Conservation (phyloP, 2,888 invertebrate genomes). For the Caenorhabditis uteleia region DNA sequence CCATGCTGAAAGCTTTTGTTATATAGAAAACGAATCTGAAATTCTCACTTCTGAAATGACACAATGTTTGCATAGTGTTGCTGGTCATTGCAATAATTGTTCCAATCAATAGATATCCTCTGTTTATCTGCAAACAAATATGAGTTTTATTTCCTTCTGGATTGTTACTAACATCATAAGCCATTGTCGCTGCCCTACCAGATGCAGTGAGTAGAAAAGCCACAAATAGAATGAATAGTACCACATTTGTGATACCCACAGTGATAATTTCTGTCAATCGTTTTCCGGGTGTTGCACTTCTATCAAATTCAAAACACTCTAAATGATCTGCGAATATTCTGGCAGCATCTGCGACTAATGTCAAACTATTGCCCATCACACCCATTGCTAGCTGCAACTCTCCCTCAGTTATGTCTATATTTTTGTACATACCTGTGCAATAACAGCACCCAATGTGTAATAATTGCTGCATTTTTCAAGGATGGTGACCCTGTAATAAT, state of each 20-base stretch:
- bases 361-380: constrained; percentile 35
- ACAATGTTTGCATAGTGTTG: constrained; percentile 35
- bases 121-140: constrained; percentile 33
- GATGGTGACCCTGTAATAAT: constrained; percentile 19
- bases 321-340: constrained; percentile 42
- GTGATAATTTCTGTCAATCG: constrained; percentile 38
- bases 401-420: not conserved
- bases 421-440: constrained; percentile 28
- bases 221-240: constrained; percentile 29
- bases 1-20: constrained; percentile 31
- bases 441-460: constrained; percentile 15
- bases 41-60: constrained; percentile 29
- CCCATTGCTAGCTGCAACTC: constrained; percentile 33
- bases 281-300: constrained; percentile 29
- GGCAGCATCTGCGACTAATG: constrained; percentile 36
- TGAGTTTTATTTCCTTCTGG: no score
- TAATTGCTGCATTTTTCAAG: constrained; percentile 19
- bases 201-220: constrained; percentile 38
- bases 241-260: constrained; percentile 35
- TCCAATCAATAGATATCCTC: constrained; percentile 31
- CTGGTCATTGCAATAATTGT: constrained; percentile 30
- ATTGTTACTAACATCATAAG: constrained; percentile 34
- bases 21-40: not conserved
- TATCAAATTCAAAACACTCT: constrained; percentile 38
- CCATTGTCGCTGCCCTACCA: constrained; percentile 35